These are phyloP conservation scores for Sardinella longiceps DNA, from an alignment of 2,797 vertebrate species.

Conservation along the genomic window DNA sequence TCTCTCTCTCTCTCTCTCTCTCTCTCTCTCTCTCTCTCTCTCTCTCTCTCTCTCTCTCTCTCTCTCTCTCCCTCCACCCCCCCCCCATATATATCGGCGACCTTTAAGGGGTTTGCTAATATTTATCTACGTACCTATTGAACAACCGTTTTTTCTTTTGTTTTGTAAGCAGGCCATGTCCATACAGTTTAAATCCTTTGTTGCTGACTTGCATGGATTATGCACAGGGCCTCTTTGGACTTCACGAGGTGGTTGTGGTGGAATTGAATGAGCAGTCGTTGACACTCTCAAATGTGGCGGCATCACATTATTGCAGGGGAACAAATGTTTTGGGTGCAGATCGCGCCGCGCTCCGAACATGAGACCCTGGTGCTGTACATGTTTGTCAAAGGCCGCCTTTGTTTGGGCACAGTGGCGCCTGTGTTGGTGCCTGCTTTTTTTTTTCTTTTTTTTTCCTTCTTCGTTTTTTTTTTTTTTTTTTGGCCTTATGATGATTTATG, in stretches of 20 bases:
- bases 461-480: too few species aligned
- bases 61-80: too few species aligned
- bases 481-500: constrained; percentile 1
- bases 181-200: neutral
- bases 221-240: neutral
- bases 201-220: neutral
- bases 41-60: neutral
- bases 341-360: neutral
- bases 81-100: too few species aligned
- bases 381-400: constrained; percentile 1
- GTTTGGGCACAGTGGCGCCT: constrained; percentile 25
- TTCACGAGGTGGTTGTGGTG: neutral
- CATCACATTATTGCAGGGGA: constrained; percentile 11
- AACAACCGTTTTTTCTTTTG: neutral
- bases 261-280: neutral
- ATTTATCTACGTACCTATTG: neutral
- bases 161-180: neutral
- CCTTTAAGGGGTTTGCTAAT: neutral
- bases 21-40: neutral
- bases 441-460: neutral
- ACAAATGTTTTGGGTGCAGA: constrained; percentile 24
- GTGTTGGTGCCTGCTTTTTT: neutral
- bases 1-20: neutral
- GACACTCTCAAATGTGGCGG: neutral
- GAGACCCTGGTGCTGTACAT: neutral